Conservation (phyloP, 1,140 invertebrate species). For the Drosophila cardini region DNA sequence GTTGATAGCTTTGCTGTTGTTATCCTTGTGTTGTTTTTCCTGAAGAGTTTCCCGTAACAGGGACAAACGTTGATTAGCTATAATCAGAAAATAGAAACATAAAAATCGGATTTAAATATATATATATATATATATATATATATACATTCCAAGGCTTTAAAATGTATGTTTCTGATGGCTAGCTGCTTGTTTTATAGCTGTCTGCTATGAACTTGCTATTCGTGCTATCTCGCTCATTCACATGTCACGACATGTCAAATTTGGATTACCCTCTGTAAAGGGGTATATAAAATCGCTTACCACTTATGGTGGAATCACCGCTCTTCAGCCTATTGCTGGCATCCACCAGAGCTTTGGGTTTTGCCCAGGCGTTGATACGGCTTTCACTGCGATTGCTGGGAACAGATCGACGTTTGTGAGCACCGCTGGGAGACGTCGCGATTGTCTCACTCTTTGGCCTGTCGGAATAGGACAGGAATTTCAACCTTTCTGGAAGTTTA, state of each 20-base stretch:
- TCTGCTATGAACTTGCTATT: no score
- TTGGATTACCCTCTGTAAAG: no score
- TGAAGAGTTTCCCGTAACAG: constrained; percentile 29
- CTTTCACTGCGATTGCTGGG: not conserved
- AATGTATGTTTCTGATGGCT: no score
- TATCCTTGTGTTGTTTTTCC: constrained; percentile 16
- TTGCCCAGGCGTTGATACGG: constrained; percentile 23
- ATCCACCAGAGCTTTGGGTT: constrained; percentile 64
- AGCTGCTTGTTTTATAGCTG: no score
- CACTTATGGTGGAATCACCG: constrained; percentile 29
- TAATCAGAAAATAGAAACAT: not conserved
- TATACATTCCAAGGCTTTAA: no score
- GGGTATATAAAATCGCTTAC: constrained; percentile 16
- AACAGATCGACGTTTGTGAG: not conserved
- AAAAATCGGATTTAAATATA: no score
- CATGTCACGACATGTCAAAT: no score
- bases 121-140: no score
- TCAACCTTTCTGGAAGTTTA: not conserved
- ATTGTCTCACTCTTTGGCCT: not conserved
- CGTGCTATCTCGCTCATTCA: no score
- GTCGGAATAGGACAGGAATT: not conserved
- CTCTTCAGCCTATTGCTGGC: constrained; percentile 51
- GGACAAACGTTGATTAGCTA: constrained; percentile 59
- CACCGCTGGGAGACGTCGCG: not conserved
- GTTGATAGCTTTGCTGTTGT: constrained; percentile 22